phyloP scores from a whole-genome alignment of 1,140 invertebrate species.

The Drosophila athabasca region DNA sequence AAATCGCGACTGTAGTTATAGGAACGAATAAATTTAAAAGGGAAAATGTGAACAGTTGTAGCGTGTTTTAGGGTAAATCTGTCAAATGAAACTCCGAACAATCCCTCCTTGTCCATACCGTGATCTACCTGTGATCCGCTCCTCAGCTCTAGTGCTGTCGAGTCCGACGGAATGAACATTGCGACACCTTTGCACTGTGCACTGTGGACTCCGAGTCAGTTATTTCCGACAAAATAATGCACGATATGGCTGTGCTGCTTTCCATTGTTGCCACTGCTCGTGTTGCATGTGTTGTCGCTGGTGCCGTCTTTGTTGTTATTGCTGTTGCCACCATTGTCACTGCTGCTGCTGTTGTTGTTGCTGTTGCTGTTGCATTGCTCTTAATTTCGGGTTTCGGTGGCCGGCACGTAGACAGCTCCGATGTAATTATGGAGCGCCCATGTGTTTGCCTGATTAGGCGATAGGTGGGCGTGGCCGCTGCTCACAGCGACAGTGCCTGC shows the following conservation, averaged over 20 bases:
- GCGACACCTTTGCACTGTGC: conserved; percentile 60
- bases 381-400: conserved; percentile 78
- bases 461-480: conserved; percentile 48
- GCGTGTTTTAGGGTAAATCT: too few species aligned
- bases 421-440: conserved; percentile 77
- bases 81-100: too few species aligned
- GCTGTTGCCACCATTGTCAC: conserved; percentile 11
- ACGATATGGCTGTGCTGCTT: conserved; percentile 19
- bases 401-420: conserved; percentile 64
- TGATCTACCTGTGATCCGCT: conserved; percentile 1
- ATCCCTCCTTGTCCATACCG: neutral
- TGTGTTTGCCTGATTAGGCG: conserved; percentile 80
- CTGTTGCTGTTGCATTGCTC: conserved; percentile 52
- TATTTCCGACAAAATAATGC: conserved; percentile 60
- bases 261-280: conserved; percentile 17
- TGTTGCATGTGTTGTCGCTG: too few species aligned
- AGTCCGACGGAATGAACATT: conserved; percentile 39
- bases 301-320: neutral
- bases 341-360: conserved; percentile 27
- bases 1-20: too few species aligned
- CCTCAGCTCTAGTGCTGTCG: conserved; percentile 18
- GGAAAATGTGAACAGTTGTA: too few species aligned
- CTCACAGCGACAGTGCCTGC: conserved; percentile 18
- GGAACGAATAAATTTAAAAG: too few species aligned
- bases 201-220: conserved; percentile 38